Conservation (phyloP, 1,140 invertebrate species). For the Drosophila kepulauana region DNA sequence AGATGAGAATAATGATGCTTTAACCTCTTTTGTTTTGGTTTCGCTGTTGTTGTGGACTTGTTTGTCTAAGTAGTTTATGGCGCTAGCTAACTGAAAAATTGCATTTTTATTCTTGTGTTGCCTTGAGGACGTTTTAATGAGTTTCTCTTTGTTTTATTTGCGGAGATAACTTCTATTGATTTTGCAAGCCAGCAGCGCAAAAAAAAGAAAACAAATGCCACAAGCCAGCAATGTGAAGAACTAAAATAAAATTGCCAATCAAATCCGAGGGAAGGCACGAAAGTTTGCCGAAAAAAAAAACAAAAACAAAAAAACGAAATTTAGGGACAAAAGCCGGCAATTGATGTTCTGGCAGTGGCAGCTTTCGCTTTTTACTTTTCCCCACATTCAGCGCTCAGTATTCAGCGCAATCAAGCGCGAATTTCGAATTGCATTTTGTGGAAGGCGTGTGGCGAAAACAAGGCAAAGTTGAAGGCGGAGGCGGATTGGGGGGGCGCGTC, state of each 20-base stretch:
- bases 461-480: too few species aligned
- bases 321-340: not conserved
- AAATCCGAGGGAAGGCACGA: conserved; percentile 2
- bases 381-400: not conserved
- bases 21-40: not conserved
- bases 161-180: conserved; percentile 13
- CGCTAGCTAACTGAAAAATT: conserved; percentile 9
- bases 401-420: conserved; percentile 24
- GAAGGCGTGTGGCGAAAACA: not conserved
- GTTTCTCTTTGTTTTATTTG: conserved; percentile 8
- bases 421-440: conserved; percentile 28
- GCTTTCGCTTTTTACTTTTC: not conserved
- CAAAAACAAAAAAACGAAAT: too few species aligned
- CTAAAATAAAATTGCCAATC: conserved; percentile 42
- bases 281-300: not conserved
- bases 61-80: conserved; percentile 11
- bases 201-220: conserved; percentile 2
- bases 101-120: not conserved
- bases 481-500: not conserved
- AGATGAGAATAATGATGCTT: not conserved
- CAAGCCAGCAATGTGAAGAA: conserved; percentile 17
- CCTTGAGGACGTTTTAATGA: conserved; percentile 12
- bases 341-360: conserved; percentile 13
- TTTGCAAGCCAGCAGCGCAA: not conserved
- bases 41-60: not conserved